Base-by-base conservation (phyloP, 1,140 invertebrate genomes). In the Cydia strobilella region DNA sequence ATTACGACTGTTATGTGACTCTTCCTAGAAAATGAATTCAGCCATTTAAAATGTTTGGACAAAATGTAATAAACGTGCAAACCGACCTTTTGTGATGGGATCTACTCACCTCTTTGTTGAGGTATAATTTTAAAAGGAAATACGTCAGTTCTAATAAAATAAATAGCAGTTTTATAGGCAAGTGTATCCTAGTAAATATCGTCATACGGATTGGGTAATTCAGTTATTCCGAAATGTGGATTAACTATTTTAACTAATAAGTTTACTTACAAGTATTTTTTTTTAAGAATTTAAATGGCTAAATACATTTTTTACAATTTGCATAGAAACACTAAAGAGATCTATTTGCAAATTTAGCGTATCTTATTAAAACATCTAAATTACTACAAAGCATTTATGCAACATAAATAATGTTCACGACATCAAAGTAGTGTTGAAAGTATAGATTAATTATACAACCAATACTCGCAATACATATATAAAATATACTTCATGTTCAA, bases 401-500 rank as follows among this genome's bases (percentile, higher is more conserved):
- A 74, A 77, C 39, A 74, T 20, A 74, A 63, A 63, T 71, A 79
- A 76, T 78, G 72, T 72, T 74, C 75, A 77, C 66, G 27, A 76
- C 74, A 74, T 75, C 27, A 77, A 79, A 71, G 65, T 75, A 77
- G 66, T 74, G 27, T 75, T 76, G 72, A 72, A 63, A 73, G 75
- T 75, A 72, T 79, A 51, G 83, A 83, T 86, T 84, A 84, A 74
- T 74, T 83, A 73, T 20, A 54, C 23, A 87, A 88, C 79, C 83
- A 90, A 90, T 89, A 89, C 84, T 90, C 85, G 82, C 63, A 72
- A 74, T 74, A 45, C 73, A 72, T 77, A 35, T 75, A 86, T 83
- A 89, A 87, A 87, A 90, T 90, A 90, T 86, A 86, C 73, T 85
- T 84, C 76, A 86, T 80, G 80, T 84, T 87, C 78, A 90, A 90